Evolutionary conservation across 2,113 vertebrate genomes (phyloP).

Genomic region (Channa maculata): DNA sequence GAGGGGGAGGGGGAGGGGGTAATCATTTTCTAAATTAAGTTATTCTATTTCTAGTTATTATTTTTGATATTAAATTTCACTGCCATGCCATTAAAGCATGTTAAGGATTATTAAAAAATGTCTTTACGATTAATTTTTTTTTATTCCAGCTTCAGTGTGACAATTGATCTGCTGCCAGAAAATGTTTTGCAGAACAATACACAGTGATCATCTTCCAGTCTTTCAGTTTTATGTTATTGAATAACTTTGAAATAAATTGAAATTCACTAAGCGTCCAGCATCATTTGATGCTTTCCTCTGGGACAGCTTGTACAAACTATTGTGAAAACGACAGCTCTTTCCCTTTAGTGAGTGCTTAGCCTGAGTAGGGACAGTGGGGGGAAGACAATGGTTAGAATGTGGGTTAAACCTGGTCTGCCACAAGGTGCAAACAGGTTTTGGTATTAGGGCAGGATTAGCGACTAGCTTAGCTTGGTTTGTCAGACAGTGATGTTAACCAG

Average conservation of each 20-base stretch:
- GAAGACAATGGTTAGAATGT: not conserved
- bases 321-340: not conserved
- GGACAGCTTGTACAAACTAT: not conserved
- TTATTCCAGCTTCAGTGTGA: not conserved
- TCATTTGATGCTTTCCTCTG: not conserved
- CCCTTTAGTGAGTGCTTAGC: not conserved
- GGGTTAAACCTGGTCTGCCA: not conserved
- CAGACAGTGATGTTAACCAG: constrained; percentile 27
- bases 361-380: not conserved
- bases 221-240: not conserved
- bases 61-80: too few relatives aligned
- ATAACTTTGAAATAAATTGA: not conserved
- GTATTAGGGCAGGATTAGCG: constrained; percentile 13
- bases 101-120: too few relatives aligned
- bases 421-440: constrained; percentile 11
- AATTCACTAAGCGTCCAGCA: not conserved
- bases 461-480: constrained; percentile 23
- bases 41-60: too few relatives aligned
- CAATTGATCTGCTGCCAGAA: not conserved
- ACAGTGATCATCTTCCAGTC: not conserved
- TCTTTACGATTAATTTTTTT: too few relatives aligned
- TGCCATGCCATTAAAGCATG: too few relatives aligned
- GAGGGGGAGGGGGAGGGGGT: too few relatives aligned
- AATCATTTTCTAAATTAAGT: too few relatives aligned
- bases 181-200: not conserved